Base-by-base conservation (phyloP, 2,888 invertebrate genomes). In the Cyrtodaria siliqua region DNA sequence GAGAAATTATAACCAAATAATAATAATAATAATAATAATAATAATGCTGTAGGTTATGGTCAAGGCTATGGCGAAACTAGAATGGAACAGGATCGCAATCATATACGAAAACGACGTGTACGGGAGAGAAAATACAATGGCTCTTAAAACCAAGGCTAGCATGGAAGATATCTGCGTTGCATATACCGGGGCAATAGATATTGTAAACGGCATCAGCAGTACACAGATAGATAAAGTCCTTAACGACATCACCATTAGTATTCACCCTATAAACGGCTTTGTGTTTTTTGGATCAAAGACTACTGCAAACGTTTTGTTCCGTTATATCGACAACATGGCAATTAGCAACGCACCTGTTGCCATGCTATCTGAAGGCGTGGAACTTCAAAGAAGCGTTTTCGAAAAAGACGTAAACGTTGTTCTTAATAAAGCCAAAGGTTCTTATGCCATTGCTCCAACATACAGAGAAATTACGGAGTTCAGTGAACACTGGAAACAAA, bases 11-110 rank as follows among this genome's bases (percentile, higher is more conserved):
- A n/a, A n/a, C n/a, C n/a, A n/a, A n/a, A n/a, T n/a, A n/a, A n/a
- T n/a, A n/a, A n/a, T n/a, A n/a, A n/a, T n/a, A n/a, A n/a, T n/a
- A n/a, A n/a, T n/a, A n/a, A n/a, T n/a, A n/a, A n/a, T n/a, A n/a
- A n/a, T n/a, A n/a, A n/a, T n/a, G n/a, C n/a, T 33, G 33, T 4
- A 86, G 85, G 79, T 73, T 1, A 84, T 86, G 71, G 33, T 82
- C 2, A 33, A 80, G 50, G 50, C 84, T 16, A 60, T 87, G 67
- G 9, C 70, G 18, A 4, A 52, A 9, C 67, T 86, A 6, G 64
- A 74, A 42, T 87, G 87, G 87, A 87, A 83, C 44, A 71, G 84
- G 44, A 79, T 87, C 14, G 87, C 82, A n/a, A 67, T 86, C 2
- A 56, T 85, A 8, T 83, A 83, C 44, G 81, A 80, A 16, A 69